phyloP scores from a whole-genome alignment of 2,888 invertebrate genomes.

The Atethmia centrago region DNA sequence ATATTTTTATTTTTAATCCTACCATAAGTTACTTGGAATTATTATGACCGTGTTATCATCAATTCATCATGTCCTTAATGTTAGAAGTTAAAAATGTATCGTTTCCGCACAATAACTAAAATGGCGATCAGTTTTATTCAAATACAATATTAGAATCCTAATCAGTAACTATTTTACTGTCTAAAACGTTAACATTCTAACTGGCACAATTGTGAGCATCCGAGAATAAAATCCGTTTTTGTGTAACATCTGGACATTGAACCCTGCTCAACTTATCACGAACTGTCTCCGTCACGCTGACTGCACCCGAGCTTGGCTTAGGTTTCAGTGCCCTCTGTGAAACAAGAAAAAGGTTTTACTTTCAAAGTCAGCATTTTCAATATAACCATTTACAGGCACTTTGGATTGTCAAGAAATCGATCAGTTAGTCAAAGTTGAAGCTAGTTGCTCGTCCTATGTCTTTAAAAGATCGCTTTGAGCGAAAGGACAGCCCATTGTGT shows the following conservation, averaged over 20 bases:
- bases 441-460: background rate
- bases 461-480: no score
- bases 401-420: background rate
- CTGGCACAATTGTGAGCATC: constrained; percentile 90
- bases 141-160: constrained; percentile 78
- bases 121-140: constrained; percentile 73
- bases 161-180: constrained; percentile 80
- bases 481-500: no score
- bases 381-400: background rate
- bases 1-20: constrained; percentile 64
- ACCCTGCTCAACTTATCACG: constrained; percentile 88
- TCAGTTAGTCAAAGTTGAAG: background rate
- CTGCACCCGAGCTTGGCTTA: constrained; percentile 74
- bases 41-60: constrained; percentile 76
- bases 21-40: constrained; percentile 76
- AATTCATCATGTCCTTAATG: constrained; percentile 65
- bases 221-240: constrained; percentile 74
- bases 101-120: constrained; percentile 69
- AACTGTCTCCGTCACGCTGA: constrained; percentile 69
- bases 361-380: background rate
- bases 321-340: constrained; percentile 84
- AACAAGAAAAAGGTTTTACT: constrained; percentile 28
- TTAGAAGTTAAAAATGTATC: constrained; percentile 67
- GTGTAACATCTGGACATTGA: constrained; percentile 78
- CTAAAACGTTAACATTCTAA: constrained; percentile 83